Base-by-base conservation (phyloP, 2,888 invertebrate genomes). In the Cenopis cana region DNA sequence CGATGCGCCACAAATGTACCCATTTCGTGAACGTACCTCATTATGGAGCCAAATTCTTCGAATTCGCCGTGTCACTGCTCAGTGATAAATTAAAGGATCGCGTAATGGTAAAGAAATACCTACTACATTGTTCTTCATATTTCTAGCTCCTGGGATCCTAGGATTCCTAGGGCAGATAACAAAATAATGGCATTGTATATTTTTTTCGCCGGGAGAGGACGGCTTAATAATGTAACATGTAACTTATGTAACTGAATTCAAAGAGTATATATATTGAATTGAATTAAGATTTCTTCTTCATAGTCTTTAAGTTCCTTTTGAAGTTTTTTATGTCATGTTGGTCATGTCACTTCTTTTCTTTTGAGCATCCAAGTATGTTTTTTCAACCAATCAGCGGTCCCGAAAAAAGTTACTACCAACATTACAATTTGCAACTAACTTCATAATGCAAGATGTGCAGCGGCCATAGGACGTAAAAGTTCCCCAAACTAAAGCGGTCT, bases 1-100 rank as follows among this genome's bases (percentile, higher is more conserved):
- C 98, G 2, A 97, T 98, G 96, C 94, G 98, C 24, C 98, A 98
- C 89, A 98, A 98, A 86, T 95, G 96, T 77, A 97, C 98, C 0
- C 97, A 98, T 84, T 97, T 98, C 81, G 94, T 98, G 72, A 97
- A 98, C 85, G 96, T 98, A 73, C 97, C 98, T 0, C 94, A 95
- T 59, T 96, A 96, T 80, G 97, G 97, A 14, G 95, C 96, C 12
- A 96, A 97, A 82, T 94, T 98, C 78, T 96, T 98, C 79, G 97
- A 98, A 85, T 96, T 98, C 82, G 96, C 95, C 9, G 95, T 97
- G 59, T 96, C 96, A 4, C 93, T 98, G 76, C 94, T 98, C 14
- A 97, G 96, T 78, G 97, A 97, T 57, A 98, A 98, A 88, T 93
- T 98, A 8, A 96, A 95, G 83, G 96, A 95, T 77, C 95, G 98